Evolutionary conservation across 1,140 invertebrate species (phyloP).

Genomic region (Magallana angulata): DNA sequence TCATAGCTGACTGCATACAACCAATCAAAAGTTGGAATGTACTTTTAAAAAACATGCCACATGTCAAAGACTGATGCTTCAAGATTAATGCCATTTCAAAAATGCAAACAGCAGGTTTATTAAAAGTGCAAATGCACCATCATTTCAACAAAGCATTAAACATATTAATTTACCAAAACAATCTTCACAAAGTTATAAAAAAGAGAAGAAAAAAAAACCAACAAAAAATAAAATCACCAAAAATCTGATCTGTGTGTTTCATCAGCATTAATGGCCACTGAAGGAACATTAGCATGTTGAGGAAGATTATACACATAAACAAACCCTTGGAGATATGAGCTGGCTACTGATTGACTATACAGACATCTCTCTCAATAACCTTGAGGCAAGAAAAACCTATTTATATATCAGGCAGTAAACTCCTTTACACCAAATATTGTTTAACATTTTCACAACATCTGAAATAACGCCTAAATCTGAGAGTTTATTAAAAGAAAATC

Average conservation of each 20-base stretch:
- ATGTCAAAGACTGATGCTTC: neutral
- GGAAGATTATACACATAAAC: neutral
- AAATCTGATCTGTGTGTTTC: too few species aligned
- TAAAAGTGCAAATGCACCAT: slow-evolving; percentile 14
- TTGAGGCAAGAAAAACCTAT: slow-evolving; percentile 8
- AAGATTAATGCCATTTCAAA: neutral
- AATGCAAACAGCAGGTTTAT: neutral
- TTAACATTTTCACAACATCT: too few species aligned
- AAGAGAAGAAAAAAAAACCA: neutral
- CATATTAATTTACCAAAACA: too few species aligned
- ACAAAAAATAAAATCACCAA: neutral
- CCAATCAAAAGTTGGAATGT: neutral
- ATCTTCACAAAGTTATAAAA: neutral
- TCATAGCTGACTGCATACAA: neutral
- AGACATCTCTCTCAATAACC: slow-evolving; percentile 14
- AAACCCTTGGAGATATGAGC: neutral
- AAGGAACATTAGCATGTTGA: neutral
- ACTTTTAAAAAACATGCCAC: neutral
- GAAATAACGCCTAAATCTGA: neutral
- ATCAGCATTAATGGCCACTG: neutral
- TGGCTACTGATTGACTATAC: neutral
- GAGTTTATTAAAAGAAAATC: neutral
- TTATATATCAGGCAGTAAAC: neutral
- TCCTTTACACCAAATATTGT: neutral
- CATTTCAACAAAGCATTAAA: neutral